phyloP scores from a whole-genome alignment of 1,140 invertebrate species.

The Pectinophora gossypiella region DNA sequence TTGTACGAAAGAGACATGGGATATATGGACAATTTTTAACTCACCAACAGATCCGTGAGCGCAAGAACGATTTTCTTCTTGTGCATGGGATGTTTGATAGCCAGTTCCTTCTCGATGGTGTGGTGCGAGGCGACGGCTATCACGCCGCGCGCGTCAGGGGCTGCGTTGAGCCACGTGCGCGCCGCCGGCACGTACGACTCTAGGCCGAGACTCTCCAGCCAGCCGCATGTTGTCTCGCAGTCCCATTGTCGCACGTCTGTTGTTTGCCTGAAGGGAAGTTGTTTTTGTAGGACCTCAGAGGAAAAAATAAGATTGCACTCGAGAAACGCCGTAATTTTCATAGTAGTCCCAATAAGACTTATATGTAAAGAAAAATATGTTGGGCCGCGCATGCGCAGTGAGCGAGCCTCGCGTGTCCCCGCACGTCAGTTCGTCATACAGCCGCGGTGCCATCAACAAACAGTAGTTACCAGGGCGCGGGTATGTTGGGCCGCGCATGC shows the following conservation, averaged over 20 bases:
- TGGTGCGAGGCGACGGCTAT: constrained; percentile 85
- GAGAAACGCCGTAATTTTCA: too few relatives aligned
- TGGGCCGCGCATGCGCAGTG: constrained; percentile 76
- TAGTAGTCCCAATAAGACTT: too few relatives aligned
- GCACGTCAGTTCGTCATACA: constrained; percentile 68
- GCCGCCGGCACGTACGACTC: constrained; percentile 88
- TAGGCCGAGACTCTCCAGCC: constrained; percentile 92
- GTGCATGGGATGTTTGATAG: constrained; percentile 90
- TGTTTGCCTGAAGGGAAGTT: constrained; percentile 52
- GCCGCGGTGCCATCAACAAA: not conserved
- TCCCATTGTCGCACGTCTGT: constrained; percentile 84
- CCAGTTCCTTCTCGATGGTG: constrained; percentile 94
- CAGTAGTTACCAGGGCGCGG: constrained; percentile 38
- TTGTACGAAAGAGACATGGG: too few relatives aligned
- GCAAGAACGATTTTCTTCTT: constrained; percentile 94
- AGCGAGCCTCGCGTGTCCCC: constrained; percentile 84
- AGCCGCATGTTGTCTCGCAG: constrained; percentile 88
- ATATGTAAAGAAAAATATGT: too few relatives aligned
- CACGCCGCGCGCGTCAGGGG: constrained; percentile 78
- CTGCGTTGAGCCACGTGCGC: constrained; percentile 86
- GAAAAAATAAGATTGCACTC: too few relatives aligned
- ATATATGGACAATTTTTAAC: too few relatives aligned
- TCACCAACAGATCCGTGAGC: constrained; percentile 75
- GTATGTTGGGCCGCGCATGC: constrained; percentile 68
- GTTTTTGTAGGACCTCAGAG: not conserved